Percentiles rank a stretch among this genome's conserved stretches.
Conservation (phyloP, 2,113 vertebrate species). For the Sorex fumeus region DNA sequence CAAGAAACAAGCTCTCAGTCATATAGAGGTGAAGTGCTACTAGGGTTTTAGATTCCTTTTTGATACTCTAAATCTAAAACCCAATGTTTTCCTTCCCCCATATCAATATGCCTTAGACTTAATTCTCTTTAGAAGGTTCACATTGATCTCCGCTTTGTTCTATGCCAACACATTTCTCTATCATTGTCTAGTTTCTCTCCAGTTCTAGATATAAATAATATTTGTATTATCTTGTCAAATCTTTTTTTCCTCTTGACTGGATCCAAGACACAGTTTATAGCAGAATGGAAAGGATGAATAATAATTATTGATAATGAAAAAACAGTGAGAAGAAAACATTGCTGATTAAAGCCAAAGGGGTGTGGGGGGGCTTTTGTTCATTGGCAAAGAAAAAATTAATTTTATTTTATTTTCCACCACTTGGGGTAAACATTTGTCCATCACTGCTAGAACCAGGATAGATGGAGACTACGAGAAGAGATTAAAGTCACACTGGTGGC, state of each 20-base stretch:
- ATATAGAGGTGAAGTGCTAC: too few relatives aligned
- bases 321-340: neutral
- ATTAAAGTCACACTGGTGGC: neutral
- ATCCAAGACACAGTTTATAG: neutral
- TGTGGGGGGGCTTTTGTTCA: neutral
- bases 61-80: neutral
- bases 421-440: neutral
- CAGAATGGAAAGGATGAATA: fast-evolving
- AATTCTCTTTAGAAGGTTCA: neutral
- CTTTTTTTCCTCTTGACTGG: neutral
- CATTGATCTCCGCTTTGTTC: neutral
- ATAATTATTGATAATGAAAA: neutral
- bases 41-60: neutral
- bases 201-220: neutral
- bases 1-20: neutral
- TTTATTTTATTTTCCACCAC: neutral
- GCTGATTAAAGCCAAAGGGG: neutral
- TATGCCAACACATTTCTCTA: neutral
- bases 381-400: too few relatives aligned
- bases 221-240: neutral
- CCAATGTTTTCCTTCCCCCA: neutral
- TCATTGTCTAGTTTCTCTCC: neutral
- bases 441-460: neutral
- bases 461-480: neutral
- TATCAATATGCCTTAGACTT: neutral